Evolutionary conservation across 2,113 vertebrate species (phyloP), one percentile per base, ranked within the genome.

Genomic region (pig (Sus scrofa)): DNA sequence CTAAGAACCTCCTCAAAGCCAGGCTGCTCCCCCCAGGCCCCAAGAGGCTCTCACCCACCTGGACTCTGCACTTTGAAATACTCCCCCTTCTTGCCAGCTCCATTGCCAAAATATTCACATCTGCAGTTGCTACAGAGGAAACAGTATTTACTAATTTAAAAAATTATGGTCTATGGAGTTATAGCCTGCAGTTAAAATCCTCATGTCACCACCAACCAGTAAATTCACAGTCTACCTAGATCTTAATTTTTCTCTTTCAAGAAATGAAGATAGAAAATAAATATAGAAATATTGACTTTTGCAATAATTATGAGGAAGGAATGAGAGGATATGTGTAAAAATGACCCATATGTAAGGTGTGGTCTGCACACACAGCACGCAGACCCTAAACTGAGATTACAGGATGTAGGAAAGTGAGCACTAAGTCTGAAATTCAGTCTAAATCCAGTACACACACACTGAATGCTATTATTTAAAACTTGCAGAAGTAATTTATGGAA

Each of bases 1-100:
- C 26, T 22, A 52, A 70, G 22, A 44, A 14, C 18, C 7, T 58
- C 7, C 13, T 67, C 7, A 13, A 86, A 67, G 15, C 20, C 3
- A 60, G 27, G 7, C 9, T 39, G 9, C 30, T 87, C 34, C 39
- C 39, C 7, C 27, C 6, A 58, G 15, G 0, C 2, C 26, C 82
- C 2, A 4, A 32, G 24, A n/a, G 1, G 2, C 2, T 32, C 26
- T 68, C 30, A 19, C 16, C 19, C 3, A 34, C 1, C 1, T 19
- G 9, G 3, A 15, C 34, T 56, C 52, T 70, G 52, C 67, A 56
- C 32, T 62, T 32, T 24, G 12, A 89, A 54, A 34, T 71, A 1
- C 0, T 50, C 2, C 2, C 58, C 30, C 8, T 93, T 50, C n/a
- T 78, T 20, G 16, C 9, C n/a, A 65, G 1, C 3, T 34, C 37